phyloP scores from a whole-genome alignment of 1,140 invertebrate genomes.

The Diorhabda elongata region DNA sequence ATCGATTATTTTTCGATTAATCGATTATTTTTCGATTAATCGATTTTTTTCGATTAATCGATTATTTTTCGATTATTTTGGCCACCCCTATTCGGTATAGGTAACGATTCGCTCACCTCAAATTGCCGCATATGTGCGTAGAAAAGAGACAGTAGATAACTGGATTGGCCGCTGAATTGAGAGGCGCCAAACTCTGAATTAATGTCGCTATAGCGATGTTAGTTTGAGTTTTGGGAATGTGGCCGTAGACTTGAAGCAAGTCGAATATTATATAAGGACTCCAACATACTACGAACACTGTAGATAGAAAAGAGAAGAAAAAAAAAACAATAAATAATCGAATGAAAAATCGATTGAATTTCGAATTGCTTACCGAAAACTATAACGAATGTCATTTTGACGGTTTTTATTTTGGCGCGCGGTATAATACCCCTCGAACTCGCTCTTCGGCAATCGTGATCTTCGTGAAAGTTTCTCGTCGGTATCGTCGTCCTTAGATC shows the following conservation, averaged over 20 bases:
- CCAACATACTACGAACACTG: constrained; percentile 95
- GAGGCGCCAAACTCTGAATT: constrained; percentile 86
- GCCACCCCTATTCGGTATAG: too few species aligned
- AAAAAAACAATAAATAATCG: not conserved
- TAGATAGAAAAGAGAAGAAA: constrained; percentile 14
- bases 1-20: not conserved
- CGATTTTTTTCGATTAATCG: not conserved
- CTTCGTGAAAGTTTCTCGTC: constrained; percentile 44
- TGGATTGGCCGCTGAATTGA: constrained; percentile 93
- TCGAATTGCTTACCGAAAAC: constrained; percentile 71
- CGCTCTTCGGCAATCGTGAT: constrained; percentile 62
- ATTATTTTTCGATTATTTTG: too few species aligned
- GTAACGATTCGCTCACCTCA: constrained; percentile 59
- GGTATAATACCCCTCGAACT: constrained; percentile 86
- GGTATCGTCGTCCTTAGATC: constrained; percentile 31
- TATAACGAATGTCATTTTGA: constrained; percentile 96
- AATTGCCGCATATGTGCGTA: constrained; percentile 79
- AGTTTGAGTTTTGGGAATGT: constrained; percentile 74
- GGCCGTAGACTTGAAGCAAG: constrained; percentile 83
- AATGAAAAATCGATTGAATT: not conserved
- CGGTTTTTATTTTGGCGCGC: constrained; percentile 91
- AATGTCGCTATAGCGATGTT: constrained; percentile 83
- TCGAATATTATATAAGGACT: constrained; percentile 94
- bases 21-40: not conserved
- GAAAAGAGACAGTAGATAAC: constrained; percentile 94